Conservation (phyloP, 2,797 vertebrate genomes). For the Anabas testudineus region DNA sequence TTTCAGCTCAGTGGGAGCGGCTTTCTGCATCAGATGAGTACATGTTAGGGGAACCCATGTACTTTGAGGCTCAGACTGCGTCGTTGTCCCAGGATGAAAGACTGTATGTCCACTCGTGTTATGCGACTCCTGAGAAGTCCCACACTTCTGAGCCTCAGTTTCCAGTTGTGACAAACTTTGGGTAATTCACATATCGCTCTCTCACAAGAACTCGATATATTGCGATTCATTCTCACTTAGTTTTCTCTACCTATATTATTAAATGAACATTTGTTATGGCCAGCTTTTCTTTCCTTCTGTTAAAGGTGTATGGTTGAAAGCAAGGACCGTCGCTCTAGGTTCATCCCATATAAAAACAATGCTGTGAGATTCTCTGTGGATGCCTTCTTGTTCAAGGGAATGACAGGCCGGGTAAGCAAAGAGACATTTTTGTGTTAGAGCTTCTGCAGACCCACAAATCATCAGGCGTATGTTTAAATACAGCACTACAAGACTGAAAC, state of each 20-base stretch:
- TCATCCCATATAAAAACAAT: slow-evolving; percentile 68
- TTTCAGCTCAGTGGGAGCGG: slow-evolving; percentile 77
- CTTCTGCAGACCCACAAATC: too few relatives aligned
- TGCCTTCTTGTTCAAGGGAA: slow-evolving; percentile 74
- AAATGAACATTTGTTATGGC: fast-evolving
- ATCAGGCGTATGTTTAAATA: background rate
- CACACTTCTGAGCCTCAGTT: slow-evolving; percentile 63
- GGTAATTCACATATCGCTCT: slow-evolving; percentile 62
- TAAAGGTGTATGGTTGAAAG: slow-evolving; percentile 82
- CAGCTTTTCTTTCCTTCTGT: background rate
- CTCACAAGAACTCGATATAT: background rate
- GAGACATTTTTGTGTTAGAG: background rate
- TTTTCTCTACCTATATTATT: background rate
- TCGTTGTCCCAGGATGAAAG: slow-evolving; percentile 49
- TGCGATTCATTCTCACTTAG: background rate
- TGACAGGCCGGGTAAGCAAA: slow-evolving; percentile 65
- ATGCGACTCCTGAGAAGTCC: slow-evolving; percentile 66
- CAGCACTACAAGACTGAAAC: background rate
- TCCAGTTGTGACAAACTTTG: slow-evolving; percentile 76
- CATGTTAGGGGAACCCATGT: slow-evolving; percentile 77
- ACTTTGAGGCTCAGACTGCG: slow-evolving; percentile 72
- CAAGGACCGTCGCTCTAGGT: slow-evolving; percentile 66
- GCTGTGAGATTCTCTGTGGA: slow-evolving; percentile 79
- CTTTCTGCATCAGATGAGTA: slow-evolving; percentile 60
- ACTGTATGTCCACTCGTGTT: slow-evolving; percentile 77